Evolutionary conservation across 2,113 vertebrate genomes (phyloP).

Genomic region (Anseranas semipalmata): DNA sequence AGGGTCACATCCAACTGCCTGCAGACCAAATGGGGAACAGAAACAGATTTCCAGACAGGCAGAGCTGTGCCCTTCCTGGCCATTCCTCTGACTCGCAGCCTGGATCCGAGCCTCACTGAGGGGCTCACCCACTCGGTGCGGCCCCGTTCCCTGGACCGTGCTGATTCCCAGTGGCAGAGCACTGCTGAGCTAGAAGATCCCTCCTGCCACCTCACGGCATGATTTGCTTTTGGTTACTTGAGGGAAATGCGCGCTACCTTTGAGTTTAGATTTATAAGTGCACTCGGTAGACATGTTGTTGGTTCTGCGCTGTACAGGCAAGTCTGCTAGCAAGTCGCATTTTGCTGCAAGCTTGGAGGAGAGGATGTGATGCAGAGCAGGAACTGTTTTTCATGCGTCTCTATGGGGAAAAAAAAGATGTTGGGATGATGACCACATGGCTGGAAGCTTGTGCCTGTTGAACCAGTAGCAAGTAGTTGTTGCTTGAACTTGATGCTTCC

Average conservation of each 20-base stretch:
- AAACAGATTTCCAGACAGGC: background rate
- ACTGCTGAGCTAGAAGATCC: background rate
- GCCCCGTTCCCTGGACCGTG: background rate
- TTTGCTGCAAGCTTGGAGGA: background rate
- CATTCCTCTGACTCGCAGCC: background rate
- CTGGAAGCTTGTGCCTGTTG: conserved; percentile 33
- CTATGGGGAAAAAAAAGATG: background rate
- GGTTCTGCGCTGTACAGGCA: background rate
- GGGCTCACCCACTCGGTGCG: background rate
- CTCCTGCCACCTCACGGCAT: background rate
- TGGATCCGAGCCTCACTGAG: background rate
- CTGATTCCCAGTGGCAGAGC: background rate
- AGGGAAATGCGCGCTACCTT: background rate
- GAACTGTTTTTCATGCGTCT: background rate
- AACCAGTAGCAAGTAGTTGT: background rate
- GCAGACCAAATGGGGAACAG: background rate
- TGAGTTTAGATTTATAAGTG: background rate
- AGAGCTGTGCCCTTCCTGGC: background rate
- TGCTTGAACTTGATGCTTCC: conserved; percentile 37
- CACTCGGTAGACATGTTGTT: background rate
- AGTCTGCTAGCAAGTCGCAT: background rate
- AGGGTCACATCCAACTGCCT: background rate
- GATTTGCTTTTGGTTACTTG: background rate
- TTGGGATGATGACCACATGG: background rate
- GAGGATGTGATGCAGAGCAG: background rate